phyloP scores from a whole-genome alignment of 2,888 invertebrate genomes.

The Parapristionchus giblindavisi region DNA sequence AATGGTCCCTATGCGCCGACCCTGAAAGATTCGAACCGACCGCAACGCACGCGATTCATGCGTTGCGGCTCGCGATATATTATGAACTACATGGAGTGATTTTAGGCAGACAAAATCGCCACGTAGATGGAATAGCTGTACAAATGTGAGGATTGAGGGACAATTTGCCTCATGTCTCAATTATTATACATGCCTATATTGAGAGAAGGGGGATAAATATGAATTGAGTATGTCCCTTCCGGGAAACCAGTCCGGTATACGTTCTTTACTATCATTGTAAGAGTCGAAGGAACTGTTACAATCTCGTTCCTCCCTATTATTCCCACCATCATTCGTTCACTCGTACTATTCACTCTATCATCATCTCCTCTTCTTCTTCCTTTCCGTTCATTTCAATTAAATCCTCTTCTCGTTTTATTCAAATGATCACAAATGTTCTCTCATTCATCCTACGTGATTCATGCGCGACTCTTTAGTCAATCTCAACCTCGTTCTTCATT shows the following conservation, averaged over 20 bases:
- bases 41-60: constrained; percentile 22
- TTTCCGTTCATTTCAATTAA: no score
- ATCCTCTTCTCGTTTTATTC: constrained; percentile 18
- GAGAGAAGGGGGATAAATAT: no score
- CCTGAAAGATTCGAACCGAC: constrained; percentile 33
- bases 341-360: no score
- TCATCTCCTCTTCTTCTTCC: no score
- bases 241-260: neutral
- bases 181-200: no score
- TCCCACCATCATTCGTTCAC: no score
- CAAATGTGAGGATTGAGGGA: constrained; percentile 1
- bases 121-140: constrained; percentile 30
- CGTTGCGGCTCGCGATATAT: constrained; percentile 26
- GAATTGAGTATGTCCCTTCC: neutral
- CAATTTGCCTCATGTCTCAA: no score
- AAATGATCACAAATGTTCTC: no score
- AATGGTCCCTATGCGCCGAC: constrained; percentile 18
- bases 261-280: neutral
- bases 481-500: no score
- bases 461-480: no score
- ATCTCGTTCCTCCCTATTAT: constrained; percentile 4
- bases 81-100: constrained; percentile 24
- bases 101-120: constrained; percentile 15
- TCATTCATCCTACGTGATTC: no score
- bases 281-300: neutral